Conservation (phyloP, 2,797 vertebrate genomes). For the Spheniscus humboldti region DNA sequence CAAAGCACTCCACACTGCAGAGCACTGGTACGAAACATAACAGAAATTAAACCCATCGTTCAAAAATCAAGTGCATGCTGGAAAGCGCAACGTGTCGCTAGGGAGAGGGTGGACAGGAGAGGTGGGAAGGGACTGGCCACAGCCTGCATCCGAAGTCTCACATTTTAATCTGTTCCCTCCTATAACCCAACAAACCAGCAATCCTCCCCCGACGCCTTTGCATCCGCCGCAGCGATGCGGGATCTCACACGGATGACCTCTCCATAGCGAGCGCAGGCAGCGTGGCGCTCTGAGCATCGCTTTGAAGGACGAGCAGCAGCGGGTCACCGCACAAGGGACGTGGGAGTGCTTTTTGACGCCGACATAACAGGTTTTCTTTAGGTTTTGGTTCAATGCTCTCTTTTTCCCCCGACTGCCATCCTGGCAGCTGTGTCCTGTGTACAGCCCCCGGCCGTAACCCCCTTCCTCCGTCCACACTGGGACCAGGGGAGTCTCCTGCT, state of each 20-base stretch:
- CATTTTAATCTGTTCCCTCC: neutral
- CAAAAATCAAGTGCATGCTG: fast-evolving
- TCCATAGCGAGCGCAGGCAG: fast-evolving
- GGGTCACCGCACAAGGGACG: neutral
- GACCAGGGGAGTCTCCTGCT: neutral
- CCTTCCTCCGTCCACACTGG: neutral
- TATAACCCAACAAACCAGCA: neutral
- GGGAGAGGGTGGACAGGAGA: fast-evolving
- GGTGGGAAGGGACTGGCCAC: neutral
- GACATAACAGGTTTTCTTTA: neutral
- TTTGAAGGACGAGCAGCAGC: neutral
- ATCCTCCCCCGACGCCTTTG: neutral
- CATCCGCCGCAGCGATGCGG: neutral
- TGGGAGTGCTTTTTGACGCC: neutral
- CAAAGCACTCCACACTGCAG: neutral
- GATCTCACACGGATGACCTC: neutral
- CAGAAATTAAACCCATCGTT: fast-evolving
- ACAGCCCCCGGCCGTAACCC: neutral
- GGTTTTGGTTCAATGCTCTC: neutral
- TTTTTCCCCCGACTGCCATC: fast-evolving
- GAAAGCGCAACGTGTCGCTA: fast-evolving
- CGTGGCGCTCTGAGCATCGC: fast-evolving
- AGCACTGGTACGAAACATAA: fast-evolving
- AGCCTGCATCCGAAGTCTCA: neutral
- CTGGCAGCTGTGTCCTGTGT: neutral